phyloP scores from a whole-genome alignment of 2,888 invertebrate genomes.

The Harmothoe impar region DNA sequence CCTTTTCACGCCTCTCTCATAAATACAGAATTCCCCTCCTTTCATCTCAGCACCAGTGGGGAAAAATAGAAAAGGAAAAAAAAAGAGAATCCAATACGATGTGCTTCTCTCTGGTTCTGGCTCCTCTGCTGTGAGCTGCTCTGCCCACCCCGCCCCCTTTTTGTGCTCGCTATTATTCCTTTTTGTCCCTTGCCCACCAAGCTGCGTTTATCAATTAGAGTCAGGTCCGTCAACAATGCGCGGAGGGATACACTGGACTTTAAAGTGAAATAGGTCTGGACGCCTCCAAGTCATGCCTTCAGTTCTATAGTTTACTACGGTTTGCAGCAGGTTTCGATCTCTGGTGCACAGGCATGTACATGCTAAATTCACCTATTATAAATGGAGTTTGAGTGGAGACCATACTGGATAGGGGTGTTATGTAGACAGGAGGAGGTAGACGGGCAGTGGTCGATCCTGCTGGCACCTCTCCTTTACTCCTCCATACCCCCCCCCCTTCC shows the following conservation, averaged over 20 bases:
- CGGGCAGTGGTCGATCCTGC: not conserved
- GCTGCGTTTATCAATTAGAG: slow-evolving; percentile 57
- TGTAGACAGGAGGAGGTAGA: not conserved
- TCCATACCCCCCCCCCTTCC: slow-evolving; percentile 7
- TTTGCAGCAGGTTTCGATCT: too few relatives aligned
- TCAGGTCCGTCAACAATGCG: slow-evolving; percentile 25
- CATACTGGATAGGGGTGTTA: not conserved
- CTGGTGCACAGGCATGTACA: too few relatives aligned
- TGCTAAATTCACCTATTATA: too few relatives aligned
- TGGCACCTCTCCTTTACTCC: slow-evolving; percentile 17
- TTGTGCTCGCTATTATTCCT: slow-evolving; percentile 49
- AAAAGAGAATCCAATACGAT: slow-evolving; percentile 38
- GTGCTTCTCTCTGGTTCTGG: not conserved
- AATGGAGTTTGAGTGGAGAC: too few relatives aligned
- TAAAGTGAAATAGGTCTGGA: too few relatives aligned
- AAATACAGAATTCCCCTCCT: slow-evolving; percentile 49
- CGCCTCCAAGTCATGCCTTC: too few relatives aligned
- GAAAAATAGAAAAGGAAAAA: not conserved
- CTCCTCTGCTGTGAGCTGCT: not conserved
- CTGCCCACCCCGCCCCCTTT: not conserved
- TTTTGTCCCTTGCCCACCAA: not conserved
- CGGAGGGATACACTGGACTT: not conserved
- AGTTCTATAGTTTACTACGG: too few relatives aligned
- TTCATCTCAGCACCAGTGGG: slow-evolving; percentile 35
- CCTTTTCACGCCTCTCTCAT: slow-evolving; percentile 59